A percentile compares a stretch with the other conserved stretches of the same genome.
Conservation (phyloP, 2,888 invertebrate genomes). For the Drosophila austrosaltans region DNA sequence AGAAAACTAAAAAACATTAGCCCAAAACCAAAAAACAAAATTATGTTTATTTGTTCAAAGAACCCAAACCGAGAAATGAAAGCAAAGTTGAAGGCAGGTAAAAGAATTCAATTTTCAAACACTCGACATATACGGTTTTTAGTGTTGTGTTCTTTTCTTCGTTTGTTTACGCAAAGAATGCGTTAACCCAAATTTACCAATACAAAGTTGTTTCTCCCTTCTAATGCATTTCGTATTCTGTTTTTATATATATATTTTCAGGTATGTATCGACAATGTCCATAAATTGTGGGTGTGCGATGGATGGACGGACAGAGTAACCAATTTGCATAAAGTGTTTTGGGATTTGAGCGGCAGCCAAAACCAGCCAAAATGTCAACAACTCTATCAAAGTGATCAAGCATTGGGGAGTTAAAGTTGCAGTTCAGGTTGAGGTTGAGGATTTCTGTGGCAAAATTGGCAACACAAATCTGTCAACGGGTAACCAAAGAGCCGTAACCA, state of each 20-base stretch:
- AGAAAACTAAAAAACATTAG: not conserved
- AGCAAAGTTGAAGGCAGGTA: constrained; percentile 13
- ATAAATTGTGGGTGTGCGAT: constrained; percentile 51
- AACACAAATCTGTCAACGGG: constrained; percentile 68
- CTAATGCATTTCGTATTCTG: constrained; percentile 53
- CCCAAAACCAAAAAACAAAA: constrained; percentile 30
- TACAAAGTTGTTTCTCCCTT: constrained; percentile 33
- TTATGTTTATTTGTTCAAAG: constrained; percentile 58
- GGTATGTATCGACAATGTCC: constrained; percentile 57
- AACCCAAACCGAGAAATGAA: constrained; percentile 25
- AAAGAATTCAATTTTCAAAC: constrained; percentile 54
- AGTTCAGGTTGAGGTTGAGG: constrained; percentile 14
- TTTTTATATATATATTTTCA: constrained; percentile 56
- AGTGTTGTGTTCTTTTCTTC: constrained; percentile 11
- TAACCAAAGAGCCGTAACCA: constrained; percentile 32
- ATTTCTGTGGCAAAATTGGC: constrained; percentile 58
- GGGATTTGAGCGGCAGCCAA: constrained; percentile 46
- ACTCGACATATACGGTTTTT: constrained; percentile 30
- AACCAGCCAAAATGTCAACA: constrained; percentile 65
- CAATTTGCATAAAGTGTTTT: constrained; percentile 61
- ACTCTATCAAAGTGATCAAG: constrained; percentile 61
- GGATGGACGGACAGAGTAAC: constrained; percentile 27
- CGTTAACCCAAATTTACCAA: constrained; percentile 62
- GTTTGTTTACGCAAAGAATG: constrained; percentile 48
- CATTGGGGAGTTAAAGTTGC: constrained; percentile 9